Percentiles rank a stretch among this genome's conserved stretches.
Conservation (phyloP, 2,888 invertebrate species). For the Stegophylla sp. region DNA sequence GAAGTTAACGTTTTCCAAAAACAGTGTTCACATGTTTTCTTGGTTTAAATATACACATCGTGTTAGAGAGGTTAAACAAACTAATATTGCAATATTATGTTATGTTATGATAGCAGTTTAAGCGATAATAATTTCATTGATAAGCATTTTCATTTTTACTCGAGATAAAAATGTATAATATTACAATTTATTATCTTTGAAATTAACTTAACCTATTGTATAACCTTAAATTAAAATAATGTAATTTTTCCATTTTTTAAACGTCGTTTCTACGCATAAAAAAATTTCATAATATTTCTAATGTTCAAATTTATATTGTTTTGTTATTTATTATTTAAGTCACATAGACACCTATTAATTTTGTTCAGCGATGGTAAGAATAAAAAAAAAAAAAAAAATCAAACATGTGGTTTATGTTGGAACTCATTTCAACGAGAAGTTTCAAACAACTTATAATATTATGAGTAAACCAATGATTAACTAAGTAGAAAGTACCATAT, state of each 20-base stretch:
- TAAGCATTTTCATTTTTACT: neutral
- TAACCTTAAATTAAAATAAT: neutral
- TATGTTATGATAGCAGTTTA: neutral
- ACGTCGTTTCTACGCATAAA: neutral
- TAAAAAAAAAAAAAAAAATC: too few relatives aligned
- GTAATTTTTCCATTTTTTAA: neutral
- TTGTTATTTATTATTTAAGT: neutral
- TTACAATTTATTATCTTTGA: neutral
- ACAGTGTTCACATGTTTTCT: neutral
- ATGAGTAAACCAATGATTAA: neutral
- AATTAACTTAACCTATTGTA: neutral
- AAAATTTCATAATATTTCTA: neutral
- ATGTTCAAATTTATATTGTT: neutral
- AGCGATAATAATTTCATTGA: neutral
- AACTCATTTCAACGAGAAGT: neutral
- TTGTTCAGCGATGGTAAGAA: neutral
- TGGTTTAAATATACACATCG: neutral
- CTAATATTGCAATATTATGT: conserved; percentile 1
- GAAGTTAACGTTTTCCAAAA: neutral
- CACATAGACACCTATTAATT: too few relatives aligned
- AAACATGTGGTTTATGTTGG: too few relatives aligned
- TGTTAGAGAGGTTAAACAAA: conserved; percentile 20
- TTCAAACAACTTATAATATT: neutral
- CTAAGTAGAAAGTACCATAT: neutral
- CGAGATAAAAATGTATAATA: neutral